Conservation (phyloP, 2,113 vertebrate species). For the Chaetodon trifascialis region DNA sequence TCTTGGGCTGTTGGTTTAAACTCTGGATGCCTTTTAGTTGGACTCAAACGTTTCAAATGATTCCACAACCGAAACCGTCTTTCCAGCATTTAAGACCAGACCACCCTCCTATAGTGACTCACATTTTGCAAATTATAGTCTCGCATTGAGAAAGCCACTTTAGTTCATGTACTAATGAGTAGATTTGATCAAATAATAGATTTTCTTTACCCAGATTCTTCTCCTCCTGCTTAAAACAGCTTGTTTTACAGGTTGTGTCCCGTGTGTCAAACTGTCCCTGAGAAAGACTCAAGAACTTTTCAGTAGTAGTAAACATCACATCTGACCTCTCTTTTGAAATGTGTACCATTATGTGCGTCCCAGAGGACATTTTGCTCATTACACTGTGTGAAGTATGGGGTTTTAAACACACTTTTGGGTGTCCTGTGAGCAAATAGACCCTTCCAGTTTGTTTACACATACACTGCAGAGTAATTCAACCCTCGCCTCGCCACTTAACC, state of each 20-base stretch:
- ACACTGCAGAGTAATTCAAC: constrained; percentile 24
- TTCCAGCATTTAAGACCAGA: background rate
- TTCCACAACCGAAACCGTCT: background rate
- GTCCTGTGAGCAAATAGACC: constrained; percentile 8
- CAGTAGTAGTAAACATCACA: background rate
- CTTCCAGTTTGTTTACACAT: constrained; percentile 33
- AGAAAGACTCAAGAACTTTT: background rate
- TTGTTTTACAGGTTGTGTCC: background rate
- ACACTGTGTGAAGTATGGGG: constrained; percentile 17
- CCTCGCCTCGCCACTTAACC: constrained; percentile 38
- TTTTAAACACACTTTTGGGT: constrained; percentile 3
- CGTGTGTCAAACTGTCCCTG: too few relatives aligned
- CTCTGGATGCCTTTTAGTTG: background rate
- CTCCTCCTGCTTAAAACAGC: too few relatives aligned
- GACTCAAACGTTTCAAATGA: background rate
- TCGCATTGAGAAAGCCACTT: background rate
- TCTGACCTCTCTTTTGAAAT: background rate
- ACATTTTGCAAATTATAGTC: background rate
- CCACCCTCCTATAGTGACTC: background rate
- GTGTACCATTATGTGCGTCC: background rate
- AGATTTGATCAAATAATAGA: too few relatives aligned
- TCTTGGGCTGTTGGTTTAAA: constrained; percentile 13
- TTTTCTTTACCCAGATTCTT: too few relatives aligned
- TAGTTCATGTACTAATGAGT: too few relatives aligned
- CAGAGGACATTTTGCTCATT: background rate